Conservation (phyloP, 2,113 vertebrate species). For the Haliaeetus leucogaster region DNA sequence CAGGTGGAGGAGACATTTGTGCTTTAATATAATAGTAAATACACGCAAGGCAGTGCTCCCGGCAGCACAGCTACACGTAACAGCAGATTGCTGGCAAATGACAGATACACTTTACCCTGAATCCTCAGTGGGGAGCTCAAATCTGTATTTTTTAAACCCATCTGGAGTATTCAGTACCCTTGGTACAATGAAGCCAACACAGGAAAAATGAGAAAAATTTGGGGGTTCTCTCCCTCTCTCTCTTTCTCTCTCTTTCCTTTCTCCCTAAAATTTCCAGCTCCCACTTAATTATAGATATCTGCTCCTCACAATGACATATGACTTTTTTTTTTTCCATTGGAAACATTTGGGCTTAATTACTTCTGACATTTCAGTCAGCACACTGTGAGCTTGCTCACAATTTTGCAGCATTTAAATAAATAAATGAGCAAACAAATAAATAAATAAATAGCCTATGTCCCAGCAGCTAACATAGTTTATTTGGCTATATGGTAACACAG, state of each 20-base stretch:
- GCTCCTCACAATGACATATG: not conserved
- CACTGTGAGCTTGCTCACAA: not conserved
- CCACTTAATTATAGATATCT: conserved; percentile 38
- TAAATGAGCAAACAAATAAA: conserved; percentile 3
- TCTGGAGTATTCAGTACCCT: conserved; percentile 20
- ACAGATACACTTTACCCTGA: conserved; percentile 45
- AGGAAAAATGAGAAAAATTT: not conserved
- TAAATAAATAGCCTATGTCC: not conserved
- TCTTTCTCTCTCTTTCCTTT: not conserved
- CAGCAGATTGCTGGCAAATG: conserved; percentile 48
- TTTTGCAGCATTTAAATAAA: conserved; percentile 28
- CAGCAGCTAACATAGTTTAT: not conserved
- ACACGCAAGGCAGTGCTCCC: conserved; percentile 42
- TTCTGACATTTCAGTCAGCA: conserved; percentile 40
- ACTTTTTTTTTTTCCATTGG: not conserved
- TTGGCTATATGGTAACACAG: not conserved
- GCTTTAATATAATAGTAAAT: conserved; percentile 43
- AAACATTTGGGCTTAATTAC: conserved; percentile 42
- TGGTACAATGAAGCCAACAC: not conserved
- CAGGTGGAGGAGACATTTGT: conserved; percentile 53
- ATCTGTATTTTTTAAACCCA: not conserved
- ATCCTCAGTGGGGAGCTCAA: conserved; percentile 33
- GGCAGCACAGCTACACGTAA: not conserved
- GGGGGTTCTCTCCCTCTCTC: not conserved
- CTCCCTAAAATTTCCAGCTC: not conserved